These are phyloP conservation scores for Nibea coibor DNA, from an alignment of 2,113 vertebrate genomes.

Conservation along the genomic window DNA sequence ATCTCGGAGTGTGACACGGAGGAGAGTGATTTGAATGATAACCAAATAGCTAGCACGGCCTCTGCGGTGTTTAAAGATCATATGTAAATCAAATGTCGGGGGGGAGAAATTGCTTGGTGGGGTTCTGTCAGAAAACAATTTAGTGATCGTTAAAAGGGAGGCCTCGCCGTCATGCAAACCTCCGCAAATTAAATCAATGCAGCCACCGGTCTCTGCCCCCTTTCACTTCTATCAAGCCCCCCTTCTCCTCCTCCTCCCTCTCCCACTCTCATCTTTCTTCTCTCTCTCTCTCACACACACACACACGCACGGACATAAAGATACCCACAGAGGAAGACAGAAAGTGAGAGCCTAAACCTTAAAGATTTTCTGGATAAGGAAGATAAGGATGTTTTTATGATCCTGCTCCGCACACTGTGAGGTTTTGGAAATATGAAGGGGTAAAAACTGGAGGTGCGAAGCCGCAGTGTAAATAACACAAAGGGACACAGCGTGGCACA, in stretches of 20 bases:
- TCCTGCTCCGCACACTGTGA: constrained; percentile 38
- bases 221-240: constrained; percentile 74
- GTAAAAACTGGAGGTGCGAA: constrained; percentile 42
- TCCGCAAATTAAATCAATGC: constrained; percentile 87
- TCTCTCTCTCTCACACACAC: constrained; percentile 10
- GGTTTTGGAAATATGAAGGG: constrained; percentile 43
- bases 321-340: constrained; percentile 50
- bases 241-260: background rate
- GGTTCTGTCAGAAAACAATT: constrained; percentile 95
- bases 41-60: constrained; percentile 87
- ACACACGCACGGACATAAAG: constrained; percentile 35
- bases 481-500: constrained; percentile 65
- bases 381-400: constrained; percentile 73
- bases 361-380: constrained; percentile 61
- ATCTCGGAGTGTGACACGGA: constrained; percentile 88
- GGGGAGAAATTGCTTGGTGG: constrained; percentile 87
- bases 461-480: constrained; percentile 64
- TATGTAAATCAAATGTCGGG: constrained; percentile 98
- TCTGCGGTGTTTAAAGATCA: constrained; percentile 95
- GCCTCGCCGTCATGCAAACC: constrained; percentile 86
- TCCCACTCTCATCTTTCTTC: constrained; percentile 55
- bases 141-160: constrained; percentile 94
- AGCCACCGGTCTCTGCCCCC: constrained; percentile 77
- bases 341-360: constrained; percentile 59
- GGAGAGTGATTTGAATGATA: constrained; percentile 92